Conservation (phyloP, 2,888 invertebrate species). For the Ophraella communa region DNA sequence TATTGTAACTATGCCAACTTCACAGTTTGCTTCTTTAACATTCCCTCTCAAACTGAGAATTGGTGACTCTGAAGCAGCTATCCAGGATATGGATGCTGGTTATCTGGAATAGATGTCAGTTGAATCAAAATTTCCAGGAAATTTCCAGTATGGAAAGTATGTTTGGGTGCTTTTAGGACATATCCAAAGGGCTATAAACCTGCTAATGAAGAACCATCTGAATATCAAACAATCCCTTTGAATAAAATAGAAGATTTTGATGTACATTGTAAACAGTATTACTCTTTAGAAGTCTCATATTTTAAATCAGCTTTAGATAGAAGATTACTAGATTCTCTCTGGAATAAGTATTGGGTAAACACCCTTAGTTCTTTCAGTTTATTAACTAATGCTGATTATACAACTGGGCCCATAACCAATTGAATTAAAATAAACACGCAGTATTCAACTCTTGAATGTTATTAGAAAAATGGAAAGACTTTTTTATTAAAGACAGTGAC, state of each 20-base stretch:
- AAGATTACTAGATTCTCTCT: constrained; percentile 90
- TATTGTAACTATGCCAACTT: no score
- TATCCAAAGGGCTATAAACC: constrained; percentile 98
- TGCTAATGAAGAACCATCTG: constrained; percentile 97
- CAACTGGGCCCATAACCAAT: no score
- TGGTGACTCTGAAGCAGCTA: no score
- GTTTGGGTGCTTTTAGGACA: constrained; percentile 92
- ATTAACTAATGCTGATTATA: constrained; percentile 96
- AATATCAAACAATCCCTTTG: constrained; percentile 98
- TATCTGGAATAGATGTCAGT: constrained; percentile 98
- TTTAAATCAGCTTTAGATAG: constrained; percentile 97
- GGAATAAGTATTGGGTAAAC: constrained; percentile 99
- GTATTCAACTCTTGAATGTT: no score
- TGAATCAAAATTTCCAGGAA: constrained; percentile 98
- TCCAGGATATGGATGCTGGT: constrained; percentile 99
- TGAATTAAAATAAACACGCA: no score
- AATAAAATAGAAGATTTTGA: constrained; percentile 99
- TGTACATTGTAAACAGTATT: constrained; percentile 99
- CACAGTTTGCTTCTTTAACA: no score
- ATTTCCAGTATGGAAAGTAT: constrained; percentile 98
- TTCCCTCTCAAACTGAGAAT: no score
- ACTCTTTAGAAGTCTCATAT: constrained; percentile 95
- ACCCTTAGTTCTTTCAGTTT: constrained; percentile 96
- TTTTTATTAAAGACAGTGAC: no score
- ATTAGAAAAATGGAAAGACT: no score